Evolutionary conservation across 2,888 invertebrate species (phyloP), one percentile per base, ranked within the genome.

Genomic region (Apamea epomidion): DNA sequence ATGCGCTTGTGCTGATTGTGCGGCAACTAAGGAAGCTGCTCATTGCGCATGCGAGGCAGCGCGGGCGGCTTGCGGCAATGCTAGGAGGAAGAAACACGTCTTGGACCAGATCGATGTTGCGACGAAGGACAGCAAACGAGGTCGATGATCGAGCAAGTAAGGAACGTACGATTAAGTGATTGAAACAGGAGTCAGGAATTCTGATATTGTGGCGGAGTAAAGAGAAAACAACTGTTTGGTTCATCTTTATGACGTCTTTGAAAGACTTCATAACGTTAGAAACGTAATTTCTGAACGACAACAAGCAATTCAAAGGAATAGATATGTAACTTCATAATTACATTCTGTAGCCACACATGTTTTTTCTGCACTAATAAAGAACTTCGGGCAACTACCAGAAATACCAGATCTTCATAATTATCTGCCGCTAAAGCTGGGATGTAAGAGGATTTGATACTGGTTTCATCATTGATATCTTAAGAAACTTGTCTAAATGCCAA

Each of bases 1-100:
- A 87, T 95, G 96, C 37, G 98, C 98, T 0, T 97, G 97, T 80
- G 94, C 96, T 0, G 98, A 98, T 87, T 97, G 97, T 69, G 94
- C 97, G 0, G 97, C 97, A 21, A 98, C 98, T 0, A 98, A 98
- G 89, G 97, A 97, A 81, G 98, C 98, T 0, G 98, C 98, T 0
- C 97, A 98, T 69, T 97, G 97, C 82, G 98, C 98, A 0, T 97
- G 97, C 32, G 97, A 97, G 76, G 97, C 98, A 0, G 98, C 98
- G 0, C 97, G 97, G 37, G 98, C 98, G 29, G 98, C 98, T 12
- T 98, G 98, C 86, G 97, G 97, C 0, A 97, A 97, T 83, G 98
- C 97, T 0, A 94, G 96, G 82, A 94, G 97, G 78, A 97, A 96
- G 92, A 97, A 96, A 89, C 94, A 93, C 16, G 80, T 93, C 1